Percentiles rank a stretch among this genome's conserved stretches.
Conservation (phyloP, 2,113 vertebrate genomes). For the Plectropomus leopardus region DNA sequence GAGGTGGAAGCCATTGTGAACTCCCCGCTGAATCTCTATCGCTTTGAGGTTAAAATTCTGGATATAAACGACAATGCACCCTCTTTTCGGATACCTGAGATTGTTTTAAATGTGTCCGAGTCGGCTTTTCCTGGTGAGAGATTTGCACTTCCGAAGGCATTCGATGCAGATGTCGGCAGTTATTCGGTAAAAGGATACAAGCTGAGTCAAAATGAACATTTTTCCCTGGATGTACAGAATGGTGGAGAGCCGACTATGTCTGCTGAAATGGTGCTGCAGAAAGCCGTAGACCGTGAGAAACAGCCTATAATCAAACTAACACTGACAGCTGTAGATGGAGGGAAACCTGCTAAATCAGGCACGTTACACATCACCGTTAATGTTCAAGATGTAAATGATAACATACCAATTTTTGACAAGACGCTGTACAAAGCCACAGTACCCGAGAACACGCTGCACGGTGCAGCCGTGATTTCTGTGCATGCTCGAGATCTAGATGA, state of each 20-base stretch:
- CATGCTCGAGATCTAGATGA: slow-evolving; percentile 85
- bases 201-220: slow-evolving; percentile 82
- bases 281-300: slow-evolving; percentile 82
- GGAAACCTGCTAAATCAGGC: slow-evolving; percentile 80
- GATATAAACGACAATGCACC: slow-evolving; percentile 91
- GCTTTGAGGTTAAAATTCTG: slow-evolving; percentile 84
- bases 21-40: slow-evolving; percentile 85
- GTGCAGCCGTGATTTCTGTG: slow-evolving; percentile 69
- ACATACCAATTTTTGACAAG: slow-evolving; percentile 80
- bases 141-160: slow-evolving; percentile 71
- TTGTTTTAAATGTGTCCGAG: slow-evolving; percentile 81
- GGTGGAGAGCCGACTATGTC: slow-evolving; percentile 70
- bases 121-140: slow-evolving; percentile 70
- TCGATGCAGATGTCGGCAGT: slow-evolving; percentile 79
- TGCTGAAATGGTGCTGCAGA: slow-evolving; percentile 80
- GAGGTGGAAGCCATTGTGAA: slow-evolving; percentile 87
- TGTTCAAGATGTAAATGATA: slow-evolving; percentile 84
- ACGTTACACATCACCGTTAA: slow-evolving; percentile 75
- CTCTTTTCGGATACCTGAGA: slow-evolving; percentile 74
- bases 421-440: slow-evolving; percentile 81
- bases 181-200: slow-evolving; percentile 79
- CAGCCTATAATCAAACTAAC: slow-evolving; percentile 70
- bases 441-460: slow-evolving; percentile 73
- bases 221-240: slow-evolving; percentile 80
- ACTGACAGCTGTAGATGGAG: slow-evolving; percentile 82